Base-by-base conservation (phyloP, 2,113 vertebrate species). In the Eretmochelys imbricata region DNA sequence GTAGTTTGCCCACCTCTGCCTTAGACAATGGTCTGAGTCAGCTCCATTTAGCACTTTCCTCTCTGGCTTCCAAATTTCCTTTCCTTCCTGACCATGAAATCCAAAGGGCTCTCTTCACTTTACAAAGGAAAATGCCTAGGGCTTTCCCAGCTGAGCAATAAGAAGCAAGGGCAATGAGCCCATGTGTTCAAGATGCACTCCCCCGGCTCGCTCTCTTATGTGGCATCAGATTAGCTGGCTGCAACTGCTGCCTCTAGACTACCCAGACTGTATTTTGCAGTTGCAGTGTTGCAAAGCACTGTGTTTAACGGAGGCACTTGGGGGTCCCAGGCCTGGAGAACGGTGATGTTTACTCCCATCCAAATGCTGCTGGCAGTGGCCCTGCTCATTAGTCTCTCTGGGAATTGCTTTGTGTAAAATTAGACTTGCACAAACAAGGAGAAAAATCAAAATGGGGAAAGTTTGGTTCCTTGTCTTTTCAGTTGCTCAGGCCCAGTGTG, bases 111-210 rank as follows among this genome's bases (percentile, higher is more conserved):
- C 59, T 20, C 50, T 85, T 91, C 19, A 17, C 78, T 80, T 82
- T 20, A 29, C 8, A 10, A 78, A n/a, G 27, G 3, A 82, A 86
- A 92, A 50, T 5, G 9, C 72, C 89, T 91, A 82, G 24, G 38
- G 14, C 49, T 49, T 49, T 10, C 49, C 10, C 10, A 49, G 49
- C 49, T 49, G 10, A 49, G 49, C 49, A 10, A 49, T 49, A 49
- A 49, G 49, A 49, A 49, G 49, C 49, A 49, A 49, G 8, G 49
- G 49, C 9, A 49, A 54, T 54, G 69, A 48, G 48, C 48, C 29
- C 1, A 0, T 0, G 7, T 53, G n/a, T 20, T 29, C 12, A 13
- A 48, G 65, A 78, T 78, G 25, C 55, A 35, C 2, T 0, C 16
- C 54, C 5, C 1, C 2, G 25, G 38, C 19, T 48, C 1, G 0